Evolutionary conservation across 2,113 vertebrate genomes (phyloP).

Genomic region (Hypocryptadius cinnamomeus): DNA sequence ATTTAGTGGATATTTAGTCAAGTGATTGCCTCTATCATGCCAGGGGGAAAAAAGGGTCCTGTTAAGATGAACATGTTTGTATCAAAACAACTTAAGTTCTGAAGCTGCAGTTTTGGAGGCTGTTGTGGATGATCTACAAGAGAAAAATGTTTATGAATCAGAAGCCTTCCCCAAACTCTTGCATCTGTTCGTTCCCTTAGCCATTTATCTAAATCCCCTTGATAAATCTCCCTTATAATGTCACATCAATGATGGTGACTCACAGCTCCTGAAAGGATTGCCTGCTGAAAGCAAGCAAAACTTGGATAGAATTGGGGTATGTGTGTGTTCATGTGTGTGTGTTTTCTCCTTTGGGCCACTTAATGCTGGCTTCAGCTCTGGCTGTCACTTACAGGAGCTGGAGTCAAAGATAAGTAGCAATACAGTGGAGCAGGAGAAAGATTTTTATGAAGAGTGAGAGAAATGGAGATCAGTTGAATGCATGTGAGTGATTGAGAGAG

Average conservation of each 20-base stretch:
- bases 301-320: background rate
- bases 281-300: background rate
- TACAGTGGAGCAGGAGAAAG: background rate
- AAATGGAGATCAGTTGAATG: background rate
- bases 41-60: background rate
- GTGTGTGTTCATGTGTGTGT: background rate
- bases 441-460: background rate
- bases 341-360: background rate
- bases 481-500: background rate
- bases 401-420: background rate
- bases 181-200: conserved; percentile 46
- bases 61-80: background rate
- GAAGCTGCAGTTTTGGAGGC: background rate
- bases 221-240: conserved; percentile 24
- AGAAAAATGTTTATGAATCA: background rate
- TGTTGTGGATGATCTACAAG: background rate
- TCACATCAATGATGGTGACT: conserved; percentile 49
- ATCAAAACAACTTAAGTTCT: background rate
- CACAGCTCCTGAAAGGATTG: conserved; percentile 22
- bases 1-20: background rate
- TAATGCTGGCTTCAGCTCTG: background rate
- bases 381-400: background rate
- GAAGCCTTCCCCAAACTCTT: background rate
- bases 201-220: conserved; percentile 50
- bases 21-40: background rate